A percentile compares a stretch with the other conserved stretches of the same genome.
Evolutionary conservation across 2,797 vertebrate genomes (phyloP).

Genomic region (Carcharodon carcharias): DNA sequence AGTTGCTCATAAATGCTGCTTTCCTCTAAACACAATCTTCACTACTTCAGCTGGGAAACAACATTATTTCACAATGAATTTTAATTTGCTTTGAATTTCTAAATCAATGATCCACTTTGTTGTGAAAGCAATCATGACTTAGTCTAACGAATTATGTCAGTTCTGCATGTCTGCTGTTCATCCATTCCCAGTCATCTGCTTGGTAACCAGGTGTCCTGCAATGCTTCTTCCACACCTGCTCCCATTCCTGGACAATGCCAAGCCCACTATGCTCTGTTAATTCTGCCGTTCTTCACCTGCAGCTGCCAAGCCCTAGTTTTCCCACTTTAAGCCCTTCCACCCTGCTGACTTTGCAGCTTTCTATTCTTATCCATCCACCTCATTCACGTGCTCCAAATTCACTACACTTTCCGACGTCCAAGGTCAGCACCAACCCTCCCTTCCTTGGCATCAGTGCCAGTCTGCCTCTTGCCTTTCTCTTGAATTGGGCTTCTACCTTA

Average conservation of each 20-base stretch:
- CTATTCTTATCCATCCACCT: too few species aligned
- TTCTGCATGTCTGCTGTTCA: neutral
- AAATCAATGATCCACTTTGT: neutral
- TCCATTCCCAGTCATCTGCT: neutral
- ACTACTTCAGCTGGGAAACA: neutral
- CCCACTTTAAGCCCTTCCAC: neutral
- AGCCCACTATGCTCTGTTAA: neutral
- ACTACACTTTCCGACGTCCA: neutral
- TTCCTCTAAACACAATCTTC: neutral
- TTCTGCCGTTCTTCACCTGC: neutral
- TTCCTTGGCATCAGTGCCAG: neutral
- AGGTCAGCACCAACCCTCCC: neutral
- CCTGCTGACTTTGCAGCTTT: neutral
- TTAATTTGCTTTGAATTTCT: neutral
- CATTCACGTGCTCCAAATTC: neutral
- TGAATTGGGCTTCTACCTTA: neutral
- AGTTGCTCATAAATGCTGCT: constrained; percentile 10
- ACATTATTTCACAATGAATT: neutral
- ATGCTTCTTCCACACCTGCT: neutral
- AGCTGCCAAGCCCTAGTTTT: neutral
- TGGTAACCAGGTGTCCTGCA: neutral
- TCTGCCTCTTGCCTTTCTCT: neutral
- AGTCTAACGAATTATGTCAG: neutral
- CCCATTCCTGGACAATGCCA: neutral
- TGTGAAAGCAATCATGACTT: neutral